phyloP scores from a whole-genome alignment of 2,888 invertebrate genomes.

The Hypomecis punctinalis region DNA sequence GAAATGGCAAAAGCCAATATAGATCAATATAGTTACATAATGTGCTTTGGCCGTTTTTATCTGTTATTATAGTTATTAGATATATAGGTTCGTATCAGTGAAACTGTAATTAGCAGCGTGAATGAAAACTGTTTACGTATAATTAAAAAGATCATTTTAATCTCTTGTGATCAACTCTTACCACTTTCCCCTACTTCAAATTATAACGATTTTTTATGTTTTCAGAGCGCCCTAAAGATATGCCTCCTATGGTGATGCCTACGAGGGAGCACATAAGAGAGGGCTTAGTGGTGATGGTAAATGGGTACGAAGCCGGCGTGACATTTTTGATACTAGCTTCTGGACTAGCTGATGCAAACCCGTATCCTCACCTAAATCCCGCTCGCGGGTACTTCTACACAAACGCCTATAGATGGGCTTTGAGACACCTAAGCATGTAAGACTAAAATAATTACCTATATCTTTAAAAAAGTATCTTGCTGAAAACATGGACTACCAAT shows the following conservation, averaged over 20 bases:
- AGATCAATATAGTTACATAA: too few relatives aligned
- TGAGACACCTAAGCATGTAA: conserved; percentile 67
- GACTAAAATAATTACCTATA: conserved; percentile 42
- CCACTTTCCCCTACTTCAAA: neutral
- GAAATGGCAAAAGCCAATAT: too few relatives aligned
- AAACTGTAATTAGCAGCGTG: too few relatives aligned
- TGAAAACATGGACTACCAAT: too few relatives aligned
- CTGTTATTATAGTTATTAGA: too few relatives aligned
- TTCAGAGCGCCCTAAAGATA: conserved; percentile 44
- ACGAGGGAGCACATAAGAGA: conserved; percentile 46
- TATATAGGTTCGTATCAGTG: too few relatives aligned
- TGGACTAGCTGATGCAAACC: conserved; percentile 48
- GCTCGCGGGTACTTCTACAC: conserved; percentile 62
- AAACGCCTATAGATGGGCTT: conserved; percentile 63
- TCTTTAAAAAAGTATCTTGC: too few relatives aligned
- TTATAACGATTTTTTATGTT: conserved; percentile 17
- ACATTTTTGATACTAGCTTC: conserved; percentile 56
- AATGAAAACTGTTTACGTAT: too few relatives aligned
- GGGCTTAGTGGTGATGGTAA: conserved; percentile 59
- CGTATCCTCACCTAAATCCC: conserved; percentile 57
- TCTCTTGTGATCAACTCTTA: too few relatives aligned
- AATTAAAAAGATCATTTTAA: too few relatives aligned
- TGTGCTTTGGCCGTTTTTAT: too few relatives aligned
- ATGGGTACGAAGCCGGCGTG: conserved; percentile 60
- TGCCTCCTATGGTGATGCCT: conserved; percentile 41